A percentile compares a stretch with the other conserved stretches of the same genome.
phyloP scores from a whole-genome alignment of 2,888 invertebrate genomes.

The Epirrhoe tristata region DNA sequence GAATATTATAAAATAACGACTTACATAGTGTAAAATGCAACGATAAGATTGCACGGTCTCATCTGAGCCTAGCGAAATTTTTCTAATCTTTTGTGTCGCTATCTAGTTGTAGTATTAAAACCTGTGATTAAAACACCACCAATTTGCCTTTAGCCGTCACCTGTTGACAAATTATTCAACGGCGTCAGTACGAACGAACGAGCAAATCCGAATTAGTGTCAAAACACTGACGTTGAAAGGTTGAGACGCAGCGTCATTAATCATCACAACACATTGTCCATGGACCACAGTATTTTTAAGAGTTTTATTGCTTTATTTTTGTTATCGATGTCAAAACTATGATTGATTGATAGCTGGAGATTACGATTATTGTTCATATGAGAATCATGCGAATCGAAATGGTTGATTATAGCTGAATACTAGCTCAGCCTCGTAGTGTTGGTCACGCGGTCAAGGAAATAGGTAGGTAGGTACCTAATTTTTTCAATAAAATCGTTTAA shows the following conservation, averaged over 20 bases:
- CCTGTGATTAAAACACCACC: conserved; percentile 20
- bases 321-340: conserved; percentile 1
- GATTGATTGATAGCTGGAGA: background rate
- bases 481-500: too few relatives aligned
- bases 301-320: conserved; percentile 1
- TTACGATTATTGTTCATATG: background rate
- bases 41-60: too few relatives aligned
- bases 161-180: conserved; percentile 42
- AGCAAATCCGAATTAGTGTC: conserved; percentile 40
- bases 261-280: conserved; percentile 23
- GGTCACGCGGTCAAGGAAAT: too few relatives aligned
- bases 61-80: too few relatives aligned
- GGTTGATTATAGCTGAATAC: background rate
- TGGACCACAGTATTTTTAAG: background rate
- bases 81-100: too few relatives aligned
- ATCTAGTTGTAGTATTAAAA: background rate
- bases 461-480: too few relatives aligned
- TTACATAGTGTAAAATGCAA: too few relatives aligned
- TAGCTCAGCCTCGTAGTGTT: background rate
- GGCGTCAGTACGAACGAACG: conserved; percentile 29
- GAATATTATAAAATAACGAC: too few relatives aligned
- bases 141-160: conserved; percentile 36
- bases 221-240: conserved; percentile 39
- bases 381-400: background rate
- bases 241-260: conserved; percentile 29